Conservation (phyloP, 2,797 vertebrate species). For the Parotocinclus haroldoi region DNA sequence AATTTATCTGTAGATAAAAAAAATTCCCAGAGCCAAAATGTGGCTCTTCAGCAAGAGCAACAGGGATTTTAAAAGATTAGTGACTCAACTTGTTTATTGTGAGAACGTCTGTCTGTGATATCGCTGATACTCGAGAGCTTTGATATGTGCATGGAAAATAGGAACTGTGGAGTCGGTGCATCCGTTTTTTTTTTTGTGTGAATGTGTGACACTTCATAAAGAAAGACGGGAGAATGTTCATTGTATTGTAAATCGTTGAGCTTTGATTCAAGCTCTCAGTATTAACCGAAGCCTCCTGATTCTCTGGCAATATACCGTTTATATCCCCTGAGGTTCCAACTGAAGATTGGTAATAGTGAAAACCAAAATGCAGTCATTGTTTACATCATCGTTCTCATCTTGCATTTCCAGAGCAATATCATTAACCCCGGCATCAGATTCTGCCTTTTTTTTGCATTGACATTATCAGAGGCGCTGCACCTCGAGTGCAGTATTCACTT, state of each 20-base stretch:
- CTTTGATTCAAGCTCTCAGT: conserved; percentile 36
- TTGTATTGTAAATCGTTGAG: background rate
- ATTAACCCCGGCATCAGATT: conserved; percentile 2
- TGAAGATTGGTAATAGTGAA: conserved; percentile 26
- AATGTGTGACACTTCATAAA: too few species aligned
- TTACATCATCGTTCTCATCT: conserved; percentile 57
- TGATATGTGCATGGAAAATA: too few species aligned
- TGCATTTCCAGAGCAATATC: conserved; percentile 65
- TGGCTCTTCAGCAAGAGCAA: too few species aligned
- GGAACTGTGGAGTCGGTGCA: too few species aligned
- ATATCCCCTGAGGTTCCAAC: background rate
- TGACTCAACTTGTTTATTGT: too few species aligned
- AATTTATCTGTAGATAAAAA: too few species aligned
- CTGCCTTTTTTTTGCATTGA: conserved; percentile 34
- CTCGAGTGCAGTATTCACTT: conserved; percentile 34
- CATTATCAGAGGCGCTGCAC: conserved; percentile 46
- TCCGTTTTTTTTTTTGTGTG: too few species aligned
- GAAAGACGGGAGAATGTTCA: too few species aligned
- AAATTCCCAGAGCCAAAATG: too few species aligned
- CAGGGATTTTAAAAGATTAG: too few species aligned
- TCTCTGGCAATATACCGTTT: conserved; percentile 13
- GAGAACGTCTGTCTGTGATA: too few species aligned
- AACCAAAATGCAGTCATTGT: conserved; percentile 48
- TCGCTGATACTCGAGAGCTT: too few species aligned
- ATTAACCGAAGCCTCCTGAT: background rate